Conservation (phyloP, 2,113 vertebrate genomes). For the Ciconia maguari region DNA sequence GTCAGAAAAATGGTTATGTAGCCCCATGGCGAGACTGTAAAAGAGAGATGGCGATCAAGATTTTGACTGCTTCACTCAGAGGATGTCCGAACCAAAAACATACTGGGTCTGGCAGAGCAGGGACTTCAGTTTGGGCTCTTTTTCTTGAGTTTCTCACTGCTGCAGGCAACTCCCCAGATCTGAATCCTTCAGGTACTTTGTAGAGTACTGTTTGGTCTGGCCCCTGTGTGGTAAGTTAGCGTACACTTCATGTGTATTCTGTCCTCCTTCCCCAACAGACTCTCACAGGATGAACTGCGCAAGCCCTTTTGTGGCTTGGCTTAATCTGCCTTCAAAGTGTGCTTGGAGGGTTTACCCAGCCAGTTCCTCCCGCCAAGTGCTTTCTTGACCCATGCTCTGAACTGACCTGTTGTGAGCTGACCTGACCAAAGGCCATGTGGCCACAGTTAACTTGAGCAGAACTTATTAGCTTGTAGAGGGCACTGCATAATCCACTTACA, state of each 20-base stretch:
- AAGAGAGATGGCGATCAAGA: not conserved
- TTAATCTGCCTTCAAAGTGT: not conserved
- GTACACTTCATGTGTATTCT: not conserved
- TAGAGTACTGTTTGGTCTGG: not conserved
- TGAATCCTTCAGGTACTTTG: not conserved
- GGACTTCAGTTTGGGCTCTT: not conserved
- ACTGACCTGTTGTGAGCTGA: conserved; percentile 7
- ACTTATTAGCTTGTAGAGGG: not conserved
- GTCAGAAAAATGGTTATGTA: not conserved
- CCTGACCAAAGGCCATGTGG: not conserved
- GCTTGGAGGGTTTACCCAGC: not conserved
- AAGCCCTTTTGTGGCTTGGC: not conserved
- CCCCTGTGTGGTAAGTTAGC: not conserved
- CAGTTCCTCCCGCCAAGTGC: not conserved
- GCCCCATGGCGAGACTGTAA: not conserved
- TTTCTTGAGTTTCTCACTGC: not conserved
- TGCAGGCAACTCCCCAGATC: not conserved
- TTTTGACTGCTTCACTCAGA: not conserved
- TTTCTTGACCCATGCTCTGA: not conserved
- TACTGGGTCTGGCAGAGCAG: not conserved
- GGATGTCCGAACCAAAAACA: not conserved
- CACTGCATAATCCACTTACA: not conserved
- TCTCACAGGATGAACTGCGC: not conserved
- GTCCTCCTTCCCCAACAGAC: not conserved
- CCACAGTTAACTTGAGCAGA: not conserved